Base-by-base conservation (phyloP, 2,888 invertebrate genomes). In the Dasysyrphus tricinctus region DNA sequence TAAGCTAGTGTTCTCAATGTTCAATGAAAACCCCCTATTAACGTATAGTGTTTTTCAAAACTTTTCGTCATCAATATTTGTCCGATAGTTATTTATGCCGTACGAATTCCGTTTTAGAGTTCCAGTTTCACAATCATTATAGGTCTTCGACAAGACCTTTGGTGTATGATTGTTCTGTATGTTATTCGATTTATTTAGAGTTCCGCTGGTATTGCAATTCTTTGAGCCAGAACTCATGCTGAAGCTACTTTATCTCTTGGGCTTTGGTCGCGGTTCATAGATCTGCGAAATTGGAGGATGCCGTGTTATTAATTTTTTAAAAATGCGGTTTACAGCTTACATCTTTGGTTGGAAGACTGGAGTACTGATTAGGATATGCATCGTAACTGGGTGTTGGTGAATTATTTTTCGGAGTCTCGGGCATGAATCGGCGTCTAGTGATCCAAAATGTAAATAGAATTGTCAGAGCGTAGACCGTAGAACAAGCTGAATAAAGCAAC, bases 341-440 rank as follows among this genome's bases (percentile, higher is more conserved):
- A 92, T 97, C 97, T 91, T 96, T 96, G 82, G 97, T 93, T 0
- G 97, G 97, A 56, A 97, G 95, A 32, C 96, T 95, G 84, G 97
- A 96, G 92, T 97, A 97, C 88, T 96, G 96, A 91, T 97, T 97
- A 90, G 96, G 96, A 90, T 96, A 96, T 0, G 96, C 94, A 37
- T 96, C 96, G 90, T 97, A 97, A 91, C 96, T 97, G 0, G 97
- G 96, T 70, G 96, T 96, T 54, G 96, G 95, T 0, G 96, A 96
- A 5, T 96, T 94, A 47, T 95, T 93, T 39, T 94, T 94, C 65
- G 90, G 88, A 29, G 89, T 89, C 65, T 88, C 89, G 0, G 88
- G 88, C 75, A 88, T 77, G 47, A 89, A 92, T 88, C 94, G 94
- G 90, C 89, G 93, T 90, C 93, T 94, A 81, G 91, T 93, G 79